phyloP scores from a whole-genome alignment of 2,113 vertebrate genomes.

The Podocnemis expansa region DNA sequence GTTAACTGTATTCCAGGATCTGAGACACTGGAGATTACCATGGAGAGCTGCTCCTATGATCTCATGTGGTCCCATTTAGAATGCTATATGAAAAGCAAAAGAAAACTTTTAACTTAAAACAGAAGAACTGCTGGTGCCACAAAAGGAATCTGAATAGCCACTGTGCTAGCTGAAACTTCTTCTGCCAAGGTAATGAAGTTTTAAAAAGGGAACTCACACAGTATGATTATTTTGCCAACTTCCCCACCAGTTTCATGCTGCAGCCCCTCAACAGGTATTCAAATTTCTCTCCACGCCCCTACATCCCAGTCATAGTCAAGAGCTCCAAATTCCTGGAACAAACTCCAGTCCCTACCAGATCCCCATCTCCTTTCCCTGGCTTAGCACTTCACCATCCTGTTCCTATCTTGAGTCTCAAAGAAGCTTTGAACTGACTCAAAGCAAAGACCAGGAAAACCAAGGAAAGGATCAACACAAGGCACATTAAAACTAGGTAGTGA shows the following conservation, averaged over 20 bases:
- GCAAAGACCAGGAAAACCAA: background rate
- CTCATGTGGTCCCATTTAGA: fast-evolving
- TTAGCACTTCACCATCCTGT: background rate
- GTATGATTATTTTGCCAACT: background rate
- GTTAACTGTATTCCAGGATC: background rate
- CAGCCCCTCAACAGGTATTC: background rate
- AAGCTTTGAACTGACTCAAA: background rate
- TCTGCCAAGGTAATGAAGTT: background rate
- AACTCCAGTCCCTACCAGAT: background rate
- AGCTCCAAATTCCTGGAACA: background rate
- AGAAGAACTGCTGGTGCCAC: background rate
- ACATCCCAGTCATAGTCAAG: background rate
- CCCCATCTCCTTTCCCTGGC: background rate
- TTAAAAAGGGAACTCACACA: fast-evolving
- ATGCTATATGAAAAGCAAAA: background rate
- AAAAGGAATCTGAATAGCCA: background rate
- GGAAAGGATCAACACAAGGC: background rate
- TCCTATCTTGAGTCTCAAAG: background rate
- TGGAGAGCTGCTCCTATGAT: background rate
- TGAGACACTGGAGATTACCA: fast-evolving
- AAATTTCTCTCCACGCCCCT: background rate
- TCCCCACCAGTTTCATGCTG: background rate
- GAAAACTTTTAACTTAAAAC: fast-evolving
- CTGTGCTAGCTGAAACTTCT: background rate
- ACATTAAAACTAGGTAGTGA: background rate